Base-by-base conservation (phyloP, 2,113 vertebrate genomes). In the Cheirogaleus medius region DNA sequence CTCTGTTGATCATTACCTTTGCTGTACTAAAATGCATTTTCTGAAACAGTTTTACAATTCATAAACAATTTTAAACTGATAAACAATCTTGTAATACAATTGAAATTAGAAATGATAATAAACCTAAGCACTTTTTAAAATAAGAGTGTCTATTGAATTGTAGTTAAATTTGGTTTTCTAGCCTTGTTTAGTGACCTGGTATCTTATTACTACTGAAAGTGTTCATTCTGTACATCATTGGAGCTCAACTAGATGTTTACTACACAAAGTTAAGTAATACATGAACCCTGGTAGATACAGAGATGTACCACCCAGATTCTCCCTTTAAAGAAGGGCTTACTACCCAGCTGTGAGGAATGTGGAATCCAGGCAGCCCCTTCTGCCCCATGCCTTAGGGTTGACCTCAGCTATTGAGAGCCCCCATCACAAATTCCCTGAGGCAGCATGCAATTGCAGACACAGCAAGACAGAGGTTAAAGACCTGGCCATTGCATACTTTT, bases 161-260 rank as follows among this genome's bases (percentile, higher is more conserved):
- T 84, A 68, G 27, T 95, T 90, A 87, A 76, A 18, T 87, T 88
- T 95, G 73, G 14, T 39, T 94, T 95, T 90, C 60, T 77, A 73
- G 52, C 12, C n/a, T 95, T 95, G 15, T 87, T 64, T 11, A 44
- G 34, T 91, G 29, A 78, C 13, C 14, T 81, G 54, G 44, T 84
- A 58, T 85, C 32, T 76, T 91, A 39, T 56, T 86, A 68, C 6
- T 86, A 68, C 6, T 42, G 39, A 90, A 92, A 83, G 71, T 90
- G 27, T 64, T 83, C 37, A 37, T 82, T 90, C 29, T 78, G 0
- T 8, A 89, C 11, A 76, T 94, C 6, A 1, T 42, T 83, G 21
- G 52, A 83, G n/a, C 37, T 84, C 37, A 77, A 14, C 29, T 81
- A 69, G 34, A n/a, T 49, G 23, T 77, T 91, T 52, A 77, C 34